Base-by-base conservation (phyloP, 2,888 invertebrate genomes). In the Drosophila stalkeri region DNA sequence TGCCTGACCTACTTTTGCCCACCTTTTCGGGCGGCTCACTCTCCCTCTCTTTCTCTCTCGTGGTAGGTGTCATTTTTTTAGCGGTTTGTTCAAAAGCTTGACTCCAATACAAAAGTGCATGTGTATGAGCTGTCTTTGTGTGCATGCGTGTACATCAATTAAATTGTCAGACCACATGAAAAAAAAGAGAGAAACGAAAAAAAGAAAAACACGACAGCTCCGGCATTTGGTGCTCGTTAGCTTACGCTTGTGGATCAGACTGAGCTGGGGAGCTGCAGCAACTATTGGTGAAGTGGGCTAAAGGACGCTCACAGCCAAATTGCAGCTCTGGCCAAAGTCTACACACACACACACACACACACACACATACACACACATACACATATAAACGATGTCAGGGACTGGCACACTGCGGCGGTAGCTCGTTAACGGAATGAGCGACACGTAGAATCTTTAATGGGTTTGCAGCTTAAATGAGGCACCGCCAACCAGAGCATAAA, bases 11-110 rank as follows among this genome's bases (percentile, higher is more conserved):
- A 84, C 78, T 84, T 84, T 77, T 20, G 55, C 57, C 18, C 70
- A 73, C 74, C 81, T 86, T 77, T 81, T 69, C 46, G 70, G 71
- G 49, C 74, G 43, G 18, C 65, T 9, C 47, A 41, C 43, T 16
- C 43, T 39, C 23, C 12, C 16, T 3, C 68, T 23, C 46, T 23
- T 46, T 18, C 33, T 46, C 18, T 11, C 11, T 9, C 23, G 37
- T 67, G 35, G 72, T 80, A 83, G 87, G 89, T 85, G 89, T 85
- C 75, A 85, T 75, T 75, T 78, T 78, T 83, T 75, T 72, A 76
- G 88, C 90, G 85, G 85, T 89, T 70, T 78, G 77, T 89, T 87
- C 90, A 82, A 82, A 89, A 85, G 85, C 65, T 72, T 68, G 64
- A 67, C 75, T 74, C 49, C 39, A 46, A 62, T 18, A 16, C 43